phyloP scores from a whole-genome alignment of 2,797 vertebrate genomes.

The Lepidocolaptes lacrymiger region DNA sequence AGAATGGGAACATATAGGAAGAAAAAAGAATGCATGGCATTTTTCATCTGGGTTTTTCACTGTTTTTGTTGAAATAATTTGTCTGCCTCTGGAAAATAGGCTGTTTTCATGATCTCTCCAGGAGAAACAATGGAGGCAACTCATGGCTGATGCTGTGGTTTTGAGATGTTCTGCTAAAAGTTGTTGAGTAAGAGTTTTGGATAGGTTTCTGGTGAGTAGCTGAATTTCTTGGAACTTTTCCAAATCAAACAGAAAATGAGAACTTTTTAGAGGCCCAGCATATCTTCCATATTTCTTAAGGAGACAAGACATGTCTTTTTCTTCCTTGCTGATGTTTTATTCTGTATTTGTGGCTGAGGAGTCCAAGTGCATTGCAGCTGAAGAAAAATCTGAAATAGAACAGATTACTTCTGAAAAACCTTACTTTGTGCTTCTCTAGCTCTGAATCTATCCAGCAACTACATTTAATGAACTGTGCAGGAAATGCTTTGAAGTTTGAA shows the following conservation, averaged over 20 bases:
- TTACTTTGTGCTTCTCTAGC: not conserved
- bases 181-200: not conserved
- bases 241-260: constrained; percentile 14
- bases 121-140: not conserved
- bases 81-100: not conserved
- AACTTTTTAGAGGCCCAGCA: constrained; percentile 5
- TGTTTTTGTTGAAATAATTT: not conserved
- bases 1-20: not conserved
- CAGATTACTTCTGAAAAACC: not conserved
- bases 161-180: not conserved
- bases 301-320: not conserved
- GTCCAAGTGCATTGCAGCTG: not conserved
- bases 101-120: not conserved
- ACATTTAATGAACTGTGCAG: not conserved
- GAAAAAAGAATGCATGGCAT: too few species aligned
- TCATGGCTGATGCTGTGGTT: not conserved
- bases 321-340: not conserved
- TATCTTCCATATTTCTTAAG: constrained; percentile 3
- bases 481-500: not conserved
- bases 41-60: not conserved
- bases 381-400: constrained; percentile 7
- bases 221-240: constrained; percentile 10
- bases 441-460: not conserved
- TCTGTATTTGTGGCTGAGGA: not conserved
- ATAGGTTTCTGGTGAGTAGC: not conserved